Evolutionary conservation across 2,113 vertebrate genomes (phyloP).

Genomic region (Prinia subflava): DNA sequence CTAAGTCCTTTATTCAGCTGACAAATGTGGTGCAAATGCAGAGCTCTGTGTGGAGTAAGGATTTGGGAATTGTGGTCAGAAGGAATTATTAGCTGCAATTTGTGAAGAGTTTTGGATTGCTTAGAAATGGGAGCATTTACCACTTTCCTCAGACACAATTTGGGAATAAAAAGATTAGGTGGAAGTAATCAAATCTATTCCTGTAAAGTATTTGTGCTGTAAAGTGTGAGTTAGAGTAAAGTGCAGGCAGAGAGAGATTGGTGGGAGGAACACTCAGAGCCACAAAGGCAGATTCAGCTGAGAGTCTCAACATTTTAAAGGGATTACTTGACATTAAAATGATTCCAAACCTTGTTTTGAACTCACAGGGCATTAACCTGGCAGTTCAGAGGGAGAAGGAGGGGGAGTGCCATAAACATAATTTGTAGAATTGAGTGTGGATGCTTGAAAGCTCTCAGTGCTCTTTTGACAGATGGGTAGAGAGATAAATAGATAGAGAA

Average conservation of each 20-base stretch:
- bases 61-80: background rate
- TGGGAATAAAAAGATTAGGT: background rate
- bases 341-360: background rate
- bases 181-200: background rate
- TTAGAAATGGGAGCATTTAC: background rate
- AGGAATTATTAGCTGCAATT: background rate
- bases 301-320: background rate
- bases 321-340: conserved; percentile 13
- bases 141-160: background rate
- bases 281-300: background rate
- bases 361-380: background rate
- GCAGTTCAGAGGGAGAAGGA: background rate
- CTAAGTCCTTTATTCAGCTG: background rate
- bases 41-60: background rate
- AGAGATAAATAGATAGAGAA: background rate
- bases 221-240: background rate
- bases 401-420: background rate
- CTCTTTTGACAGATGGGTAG: background rate
- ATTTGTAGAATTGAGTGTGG: background rate
- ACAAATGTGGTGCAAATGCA: background rate
- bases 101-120: background rate
- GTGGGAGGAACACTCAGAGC: background rate
- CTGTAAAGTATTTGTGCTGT: background rate
- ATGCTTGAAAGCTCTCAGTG: background rate
- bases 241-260: background rate